These are phyloP conservation scores for Blomia tropicalis DNA, from an alignment of 2,888 invertebrate species.

Conservation along the genomic window DNA sequence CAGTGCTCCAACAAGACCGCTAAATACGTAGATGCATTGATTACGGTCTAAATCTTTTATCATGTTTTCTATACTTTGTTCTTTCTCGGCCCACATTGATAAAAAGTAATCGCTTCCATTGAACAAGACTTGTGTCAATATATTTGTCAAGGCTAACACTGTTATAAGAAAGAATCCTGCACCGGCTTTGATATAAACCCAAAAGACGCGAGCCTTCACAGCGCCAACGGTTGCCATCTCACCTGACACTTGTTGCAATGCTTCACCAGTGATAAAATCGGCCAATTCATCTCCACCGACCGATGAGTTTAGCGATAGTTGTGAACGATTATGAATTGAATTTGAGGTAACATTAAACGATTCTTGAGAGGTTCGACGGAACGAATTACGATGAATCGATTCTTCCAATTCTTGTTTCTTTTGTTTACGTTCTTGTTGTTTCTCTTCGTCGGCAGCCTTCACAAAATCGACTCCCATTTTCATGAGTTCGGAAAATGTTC, in stretches of 20 bases:
- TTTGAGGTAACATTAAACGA: neutral
- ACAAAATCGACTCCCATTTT: slow-evolving; percentile 24
- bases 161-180: slow-evolving; percentile 6
- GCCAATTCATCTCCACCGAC: slow-evolving; percentile 10
- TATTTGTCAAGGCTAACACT: neutral
- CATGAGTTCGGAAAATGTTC: slow-evolving; percentile 22
- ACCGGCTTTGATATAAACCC: slow-evolving; percentile 24
- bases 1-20: slow-evolving; percentile 23
- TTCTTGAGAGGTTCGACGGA: neutral
- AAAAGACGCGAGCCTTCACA: slow-evolving; percentile 18
- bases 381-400: neutral
- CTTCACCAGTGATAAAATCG: slow-evolving; percentile 22
- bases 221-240: slow-evolving; percentile 13
- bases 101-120: slow-evolving; percentile 27
- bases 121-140: slow-evolving; percentile 25
- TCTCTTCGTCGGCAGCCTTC: slow-evolving; percentile 17
- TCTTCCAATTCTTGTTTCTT: neutral
- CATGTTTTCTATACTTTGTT: neutral
- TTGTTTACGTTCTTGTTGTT: neutral
- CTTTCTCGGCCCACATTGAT: slow-evolving; percentile 26
- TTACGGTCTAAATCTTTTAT: slow-evolving; percentile 1
- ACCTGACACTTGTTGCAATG: neutral
- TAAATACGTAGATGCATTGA: slow-evolving; percentile 23
- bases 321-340: neutral
- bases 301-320: neutral